A percentile compares a stretch with the other conserved stretches of the same genome.
These are phyloP conservation scores for Tipula helvola DNA, from an alignment of 2,888 invertebrate genomes.

Conservation along the genomic window DNA sequence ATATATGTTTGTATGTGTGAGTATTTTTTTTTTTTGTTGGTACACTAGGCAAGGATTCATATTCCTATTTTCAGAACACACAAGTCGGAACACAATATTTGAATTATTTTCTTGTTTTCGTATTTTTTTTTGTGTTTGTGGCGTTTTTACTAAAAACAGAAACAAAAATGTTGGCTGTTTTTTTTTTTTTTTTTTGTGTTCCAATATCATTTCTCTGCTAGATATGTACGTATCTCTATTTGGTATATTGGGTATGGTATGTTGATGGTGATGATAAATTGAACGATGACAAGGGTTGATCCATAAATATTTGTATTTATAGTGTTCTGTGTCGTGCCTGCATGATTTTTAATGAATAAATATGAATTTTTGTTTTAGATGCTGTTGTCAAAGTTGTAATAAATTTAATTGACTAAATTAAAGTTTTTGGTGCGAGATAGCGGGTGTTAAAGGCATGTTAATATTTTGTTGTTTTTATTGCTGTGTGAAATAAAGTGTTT, in stretches of 20 bases:
- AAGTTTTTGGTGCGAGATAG: not conserved
- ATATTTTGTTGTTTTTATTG: not conserved
- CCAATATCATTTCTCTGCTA: not conserved
- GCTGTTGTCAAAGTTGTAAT: not conserved
- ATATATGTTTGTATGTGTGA: not conserved
- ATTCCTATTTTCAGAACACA: not conserved
- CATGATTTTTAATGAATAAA: not conserved
- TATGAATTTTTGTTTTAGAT: not conserved
- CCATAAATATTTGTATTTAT: not conserved
- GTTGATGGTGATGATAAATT: not conserved
- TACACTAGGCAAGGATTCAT: too few species aligned
- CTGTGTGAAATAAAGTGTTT: not conserved
- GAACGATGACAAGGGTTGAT: not conserved
- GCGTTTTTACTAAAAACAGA: not conserved
- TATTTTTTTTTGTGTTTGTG: not conserved
- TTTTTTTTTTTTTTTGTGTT: not conserved
- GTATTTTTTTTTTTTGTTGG: not conserved
- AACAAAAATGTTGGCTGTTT: not conserved
- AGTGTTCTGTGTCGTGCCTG: not conserved
- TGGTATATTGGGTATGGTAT: not conserved
- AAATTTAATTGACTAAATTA: not conserved
- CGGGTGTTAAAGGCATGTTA: not conserved
- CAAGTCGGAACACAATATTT: not conserved
- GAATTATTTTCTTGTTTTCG: too few species aligned
- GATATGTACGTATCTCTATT: not conserved